Conservation (phyloP, 2,888 invertebrate genomes). For the Nycteola revayana region DNA sequence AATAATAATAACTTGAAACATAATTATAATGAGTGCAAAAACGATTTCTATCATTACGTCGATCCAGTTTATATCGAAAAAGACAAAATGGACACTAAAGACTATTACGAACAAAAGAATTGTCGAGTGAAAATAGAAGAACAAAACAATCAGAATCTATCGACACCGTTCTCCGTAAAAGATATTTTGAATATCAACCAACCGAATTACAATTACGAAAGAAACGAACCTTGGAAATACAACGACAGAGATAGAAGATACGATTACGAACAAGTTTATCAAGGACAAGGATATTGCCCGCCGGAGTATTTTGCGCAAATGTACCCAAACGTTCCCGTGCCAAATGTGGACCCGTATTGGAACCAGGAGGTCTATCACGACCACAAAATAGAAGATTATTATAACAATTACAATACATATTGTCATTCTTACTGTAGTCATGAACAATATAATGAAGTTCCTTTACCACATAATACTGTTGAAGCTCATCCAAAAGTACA, state of each 20-base stretch:
- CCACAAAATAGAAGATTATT: constrained; percentile 63
- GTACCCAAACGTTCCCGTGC: constrained; percentile 57
- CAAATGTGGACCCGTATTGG: constrained; percentile 64
- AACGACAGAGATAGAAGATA: constrained; percentile 53
- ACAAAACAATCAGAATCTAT: constrained; percentile 39
- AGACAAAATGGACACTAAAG: constrained; percentile 37
- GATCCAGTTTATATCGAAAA: constrained; percentile 42
- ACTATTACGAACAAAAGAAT: constrained; percentile 44
- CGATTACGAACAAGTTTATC: constrained; percentile 55
- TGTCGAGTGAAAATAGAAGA: constrained; percentile 57
- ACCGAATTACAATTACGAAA: constrained; percentile 55
- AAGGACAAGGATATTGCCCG: constrained; percentile 50
- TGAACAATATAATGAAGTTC: constrained; percentile 49
- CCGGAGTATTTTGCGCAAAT: constrained; percentile 59
- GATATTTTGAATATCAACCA: constrained; percentile 69
- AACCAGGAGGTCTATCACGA: constrained; percentile 60
- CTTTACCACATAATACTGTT: constrained; percentile 26
- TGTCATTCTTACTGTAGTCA: constrained; percentile 66
- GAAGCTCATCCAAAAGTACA: constrained; percentile 43
- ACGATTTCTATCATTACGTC: constrained; percentile 49
- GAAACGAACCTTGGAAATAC: constrained; percentile 59
- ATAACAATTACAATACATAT: constrained; percentile 57
- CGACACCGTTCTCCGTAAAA: constrained; percentile 71
- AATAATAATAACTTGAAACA: constrained; percentile 60
- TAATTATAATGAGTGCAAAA: constrained; percentile 57